Conservation (phyloP, 2,888 invertebrate species). For the Endotricha flammealis region DNA sequence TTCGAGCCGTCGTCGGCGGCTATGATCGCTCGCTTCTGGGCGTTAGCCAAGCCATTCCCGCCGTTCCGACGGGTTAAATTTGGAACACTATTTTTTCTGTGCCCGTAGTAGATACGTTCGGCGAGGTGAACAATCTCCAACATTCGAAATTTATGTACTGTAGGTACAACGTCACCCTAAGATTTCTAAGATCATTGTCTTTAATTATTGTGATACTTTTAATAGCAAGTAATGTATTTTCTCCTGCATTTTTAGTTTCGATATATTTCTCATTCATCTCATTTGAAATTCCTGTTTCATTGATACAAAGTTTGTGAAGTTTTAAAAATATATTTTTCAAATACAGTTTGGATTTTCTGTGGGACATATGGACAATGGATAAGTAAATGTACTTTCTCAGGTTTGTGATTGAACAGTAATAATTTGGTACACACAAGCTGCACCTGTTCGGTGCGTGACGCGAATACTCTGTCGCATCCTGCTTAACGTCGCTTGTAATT, state of each 20-base stretch:
- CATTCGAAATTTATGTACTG: conserved; percentile 32
- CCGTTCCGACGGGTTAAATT: conserved; percentile 66
- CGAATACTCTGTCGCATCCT: conserved; percentile 56
- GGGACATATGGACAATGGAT: too few relatives aligned
- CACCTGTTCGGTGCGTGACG: conserved; percentile 44
- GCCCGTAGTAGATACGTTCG: conserved; percentile 50
- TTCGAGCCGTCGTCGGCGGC: conserved; percentile 49
- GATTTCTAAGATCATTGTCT: too few relatives aligned
- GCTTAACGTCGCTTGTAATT: conserved; percentile 48
- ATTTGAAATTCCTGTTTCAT: too few relatives aligned
- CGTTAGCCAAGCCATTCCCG: conserved; percentile 68
- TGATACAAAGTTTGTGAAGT: too few relatives aligned
- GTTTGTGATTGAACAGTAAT: conserved; percentile 17
- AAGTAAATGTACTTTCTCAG: too few relatives aligned
- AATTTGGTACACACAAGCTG: conserved; percentile 31
- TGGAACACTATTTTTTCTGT: conserved; percentile 66
- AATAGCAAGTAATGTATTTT: too few relatives aligned
- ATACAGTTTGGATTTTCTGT: too few relatives aligned
- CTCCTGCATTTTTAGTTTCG: too few relatives aligned
- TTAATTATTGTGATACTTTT: too few relatives aligned
- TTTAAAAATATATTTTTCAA: too few relatives aligned
- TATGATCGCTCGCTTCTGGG: conserved; percentile 58
- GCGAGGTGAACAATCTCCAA: conserved; percentile 73
- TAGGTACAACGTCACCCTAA: too few relatives aligned
- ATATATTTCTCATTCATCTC: too few relatives aligned